Percentiles rank a stretch among this genome's conserved stretches.
Conservation (phyloP, 35 echinoderm and acorn worm species). For the Nesometra sesokonis region DNA sequence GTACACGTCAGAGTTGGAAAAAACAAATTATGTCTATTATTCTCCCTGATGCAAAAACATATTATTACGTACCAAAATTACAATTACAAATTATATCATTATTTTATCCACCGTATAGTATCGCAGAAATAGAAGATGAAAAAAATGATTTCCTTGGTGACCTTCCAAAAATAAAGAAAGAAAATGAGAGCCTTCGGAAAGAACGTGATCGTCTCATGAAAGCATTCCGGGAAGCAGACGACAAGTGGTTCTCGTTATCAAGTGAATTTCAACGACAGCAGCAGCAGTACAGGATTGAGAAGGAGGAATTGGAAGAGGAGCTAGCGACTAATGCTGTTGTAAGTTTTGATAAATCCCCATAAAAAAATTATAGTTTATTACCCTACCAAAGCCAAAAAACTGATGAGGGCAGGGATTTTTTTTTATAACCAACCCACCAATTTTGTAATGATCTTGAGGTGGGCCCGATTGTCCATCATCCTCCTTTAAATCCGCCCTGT, state of each 20-base stretch:
- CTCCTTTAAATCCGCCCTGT: too few species aligned
- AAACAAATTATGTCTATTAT: too few species aligned
- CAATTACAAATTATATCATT: background rate
- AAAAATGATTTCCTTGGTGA: background rate
- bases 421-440: too few species aligned
- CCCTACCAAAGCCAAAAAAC: background rate
- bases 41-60: too few species aligned
- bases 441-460: too few species aligned
- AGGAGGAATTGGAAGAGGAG: background rate
- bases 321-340: background rate
- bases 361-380: too few species aligned
- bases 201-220: background rate
- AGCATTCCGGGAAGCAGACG: background rate
- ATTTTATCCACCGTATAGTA: background rate
- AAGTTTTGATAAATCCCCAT: background rate
- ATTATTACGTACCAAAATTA: too few species aligned
- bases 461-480: too few species aligned
- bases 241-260: background rate
- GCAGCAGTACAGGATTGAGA: constrained; percentile 5
- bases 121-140: background rate
- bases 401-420: too few species aligned
- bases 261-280: background rate
- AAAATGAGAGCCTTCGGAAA: background rate
- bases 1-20: too few species aligned
- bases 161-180: background rate